A percentile compares a stretch with the other conserved stretches of the same genome.
These are phyloP conservation scores for Cataglyphis cursor DNA, from an alignment of 2,888 invertebrate genomes.

Conservation along the genomic window DNA sequence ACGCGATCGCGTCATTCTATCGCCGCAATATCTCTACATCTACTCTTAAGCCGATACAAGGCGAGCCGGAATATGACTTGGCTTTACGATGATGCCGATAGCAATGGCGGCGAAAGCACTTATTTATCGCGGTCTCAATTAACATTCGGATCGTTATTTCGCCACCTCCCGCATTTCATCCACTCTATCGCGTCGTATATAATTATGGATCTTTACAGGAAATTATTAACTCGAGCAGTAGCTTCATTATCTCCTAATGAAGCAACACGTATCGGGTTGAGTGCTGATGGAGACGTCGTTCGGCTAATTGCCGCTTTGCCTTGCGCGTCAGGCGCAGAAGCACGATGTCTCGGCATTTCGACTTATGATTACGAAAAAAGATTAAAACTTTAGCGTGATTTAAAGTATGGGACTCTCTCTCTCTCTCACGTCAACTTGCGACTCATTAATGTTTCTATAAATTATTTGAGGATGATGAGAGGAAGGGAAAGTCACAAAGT, in stretches of 20 bases:
- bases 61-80: slow-evolving; percentile 25
- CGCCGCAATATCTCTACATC: not conserved
- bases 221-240: slow-evolving; percentile 76
- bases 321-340: slow-evolving; percentile 63
- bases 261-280: slow-evolving; percentile 74
- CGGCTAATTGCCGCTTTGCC: slow-evolving; percentile 78
- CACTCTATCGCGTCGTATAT: slow-evolving; percentile 34
- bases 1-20: not conserved
- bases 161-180: slow-evolving; percentile 30
- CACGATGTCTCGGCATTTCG: slow-evolving; percentile 52
- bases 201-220: slow-evolving; percentile 76
- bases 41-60: slow-evolving; percentile 7
- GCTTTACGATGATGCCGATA: slow-evolving; percentile 46
- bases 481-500: not conserved
- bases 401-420: slow-evolving; percentile 6
- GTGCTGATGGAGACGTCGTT: slow-evolving; percentile 81
- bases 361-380: slow-evolving; percentile 57
- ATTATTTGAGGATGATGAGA: slow-evolving; percentile 15
- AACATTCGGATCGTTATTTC: slow-evolving; percentile 67
- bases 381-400: slow-evolving; percentile 27
- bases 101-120: slow-evolving; percentile 41
- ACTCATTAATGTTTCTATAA: slow-evolving; percentile 42
- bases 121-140: slow-evolving; percentile 68
- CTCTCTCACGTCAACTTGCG: slow-evolving; percentile 6
- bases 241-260: slow-evolving; percentile 81